These are phyloP conservation scores for Microdon myrmicae DNA, from an alignment of 2,888 invertebrate genomes.

Conservation along the genomic window DNA sequence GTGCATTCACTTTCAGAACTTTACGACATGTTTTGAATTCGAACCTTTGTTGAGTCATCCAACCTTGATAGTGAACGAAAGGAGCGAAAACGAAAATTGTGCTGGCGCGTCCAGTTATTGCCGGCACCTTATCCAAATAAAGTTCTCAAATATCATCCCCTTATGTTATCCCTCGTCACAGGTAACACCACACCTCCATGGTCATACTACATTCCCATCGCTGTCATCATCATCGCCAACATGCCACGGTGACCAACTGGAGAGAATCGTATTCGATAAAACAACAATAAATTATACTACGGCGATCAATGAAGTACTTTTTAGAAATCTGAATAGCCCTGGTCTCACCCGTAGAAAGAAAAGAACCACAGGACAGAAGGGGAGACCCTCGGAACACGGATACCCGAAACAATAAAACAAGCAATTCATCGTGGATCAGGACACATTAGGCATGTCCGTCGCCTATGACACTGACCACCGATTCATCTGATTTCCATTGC, in stretches of 20 bases:
- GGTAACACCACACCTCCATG: not conserved
- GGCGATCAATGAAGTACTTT: slow-evolving; percentile 37
- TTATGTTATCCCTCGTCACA: not conserved
- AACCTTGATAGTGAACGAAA: too few species aligned
- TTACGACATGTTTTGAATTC: too few species aligned
- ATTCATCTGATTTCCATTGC: slow-evolving; percentile 46
- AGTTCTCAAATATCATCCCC: slow-evolving; percentile 38
- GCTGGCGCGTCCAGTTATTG: slow-evolving; percentile 9
- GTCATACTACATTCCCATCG: slow-evolving; percentile 7
- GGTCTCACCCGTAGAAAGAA: too few species aligned
- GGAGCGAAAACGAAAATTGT: slow-evolving; percentile 46
- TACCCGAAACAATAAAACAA: slow-evolving; percentile 21
- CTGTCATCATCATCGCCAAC: slow-evolving; percentile 26
- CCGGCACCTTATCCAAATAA: slow-evolving; percentile 26
- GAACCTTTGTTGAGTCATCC: too few species aligned
- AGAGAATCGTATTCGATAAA: slow-evolving; percentile 35
- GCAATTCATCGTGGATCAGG: slow-evolving; percentile 30
- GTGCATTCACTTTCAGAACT: too few species aligned
- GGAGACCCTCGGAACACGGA: not conserved
- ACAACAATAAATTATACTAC: slow-evolving; percentile 41
- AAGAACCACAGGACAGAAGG: too few species aligned
- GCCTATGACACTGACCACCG: slow-evolving; percentile 29
- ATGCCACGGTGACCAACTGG: slow-evolving; percentile 1
- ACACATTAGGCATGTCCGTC: slow-evolving; percentile 18
- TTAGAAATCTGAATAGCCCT: slow-evolving; percentile 32